Percentiles rank a stretch among this genome's conserved stretches.
Evolutionary conservation across 2,888 invertebrate species (phyloP).

Genomic region (Poecilobothrus nobilitatus): DNA sequence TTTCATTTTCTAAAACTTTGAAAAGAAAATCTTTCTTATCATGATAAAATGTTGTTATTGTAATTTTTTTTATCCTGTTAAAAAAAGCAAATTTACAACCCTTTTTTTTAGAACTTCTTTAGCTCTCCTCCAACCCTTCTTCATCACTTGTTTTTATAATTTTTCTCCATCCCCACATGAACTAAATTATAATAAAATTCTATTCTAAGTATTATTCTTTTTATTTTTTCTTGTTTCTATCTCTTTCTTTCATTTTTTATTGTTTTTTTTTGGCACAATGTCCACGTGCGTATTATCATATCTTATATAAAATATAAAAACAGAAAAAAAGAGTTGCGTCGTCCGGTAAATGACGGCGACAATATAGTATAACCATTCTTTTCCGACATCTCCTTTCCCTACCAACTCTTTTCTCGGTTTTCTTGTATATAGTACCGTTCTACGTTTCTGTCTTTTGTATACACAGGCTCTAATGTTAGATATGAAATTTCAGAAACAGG

Average conservation of each 20-base stretch:
- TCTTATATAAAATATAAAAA: not conserved
- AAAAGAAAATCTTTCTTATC: no score
- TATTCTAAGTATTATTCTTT: not conserved
- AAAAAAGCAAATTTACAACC: not conserved
- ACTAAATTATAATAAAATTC: constrained; percentile 3
- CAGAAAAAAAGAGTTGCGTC: not conserved
- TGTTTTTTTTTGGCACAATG: not conserved
- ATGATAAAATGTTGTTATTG: no score
- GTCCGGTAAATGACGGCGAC: not conserved
- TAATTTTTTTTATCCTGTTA: no score
- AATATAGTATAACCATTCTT: not conserved
- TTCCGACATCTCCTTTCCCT: not conserved
- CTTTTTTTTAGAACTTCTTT: not conserved
- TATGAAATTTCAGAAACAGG: not conserved
- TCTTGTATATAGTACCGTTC: no score
- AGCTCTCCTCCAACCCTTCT: no score
- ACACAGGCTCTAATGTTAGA: not conserved
- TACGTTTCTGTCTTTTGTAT: no score
- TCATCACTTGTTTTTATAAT: not conserved
- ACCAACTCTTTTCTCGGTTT: no score
- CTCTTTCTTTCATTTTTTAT: no score
- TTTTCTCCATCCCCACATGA: not conserved
- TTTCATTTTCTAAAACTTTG: no score
- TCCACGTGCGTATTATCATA: constrained; percentile 6
- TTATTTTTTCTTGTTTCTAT: not conserved